Conservation (phyloP, 2,797 vertebrate species). For the Microctenopoma stevenorrisi region DNA sequence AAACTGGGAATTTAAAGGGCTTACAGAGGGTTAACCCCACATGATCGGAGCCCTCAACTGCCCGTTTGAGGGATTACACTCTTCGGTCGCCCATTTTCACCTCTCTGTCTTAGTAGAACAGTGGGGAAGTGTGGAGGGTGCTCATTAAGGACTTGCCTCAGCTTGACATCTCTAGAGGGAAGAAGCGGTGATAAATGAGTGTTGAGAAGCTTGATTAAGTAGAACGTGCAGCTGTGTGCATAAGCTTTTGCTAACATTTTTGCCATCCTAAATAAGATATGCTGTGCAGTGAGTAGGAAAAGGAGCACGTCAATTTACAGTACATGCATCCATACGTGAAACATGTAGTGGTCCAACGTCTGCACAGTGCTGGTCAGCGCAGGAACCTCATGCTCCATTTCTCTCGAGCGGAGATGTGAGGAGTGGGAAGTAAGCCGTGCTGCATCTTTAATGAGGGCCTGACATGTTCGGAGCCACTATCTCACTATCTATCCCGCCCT, state of each 20-base stretch:
- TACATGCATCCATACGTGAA: slow-evolving; percentile 31
- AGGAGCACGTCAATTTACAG: slow-evolving; percentile 8
- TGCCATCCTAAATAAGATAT: slow-evolving; percentile 9
- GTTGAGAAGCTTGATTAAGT: slow-evolving; percentile 58
- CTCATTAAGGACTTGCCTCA: slow-evolving; percentile 60
- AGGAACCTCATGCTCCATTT: slow-evolving; percentile 70
- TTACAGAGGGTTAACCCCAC: slow-evolving; percentile 70
- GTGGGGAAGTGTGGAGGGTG: slow-evolving; percentile 48
- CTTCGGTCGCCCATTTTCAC: slow-evolving; percentile 72
- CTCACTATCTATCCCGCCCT: slow-evolving; percentile 56
- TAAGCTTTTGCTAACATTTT: slow-evolving; percentile 10
- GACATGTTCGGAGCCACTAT: slow-evolving; percentile 67
- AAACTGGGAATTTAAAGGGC: slow-evolving; percentile 69
- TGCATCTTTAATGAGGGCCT: slow-evolving; percentile 83
- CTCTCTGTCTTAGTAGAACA: slow-evolving; percentile 58
- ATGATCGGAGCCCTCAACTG: slow-evolving; percentile 62
- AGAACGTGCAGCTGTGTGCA: slow-evolving; percentile 40
- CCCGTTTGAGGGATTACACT: slow-evolving; percentile 68
- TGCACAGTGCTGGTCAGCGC: slow-evolving; percentile 55
- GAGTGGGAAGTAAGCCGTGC: slow-evolving; percentile 69
- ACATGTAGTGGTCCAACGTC: slow-evolving; percentile 60
- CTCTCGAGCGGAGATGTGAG: slow-evolving; percentile 62
- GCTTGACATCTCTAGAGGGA: slow-evolving; percentile 68
- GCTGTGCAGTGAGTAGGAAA: not conserved
- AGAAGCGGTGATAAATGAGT: slow-evolving; percentile 62